phyloP scores from a whole-genome alignment of 2,888 invertebrate genomes.

The Slavum lentiscoides region DNA sequence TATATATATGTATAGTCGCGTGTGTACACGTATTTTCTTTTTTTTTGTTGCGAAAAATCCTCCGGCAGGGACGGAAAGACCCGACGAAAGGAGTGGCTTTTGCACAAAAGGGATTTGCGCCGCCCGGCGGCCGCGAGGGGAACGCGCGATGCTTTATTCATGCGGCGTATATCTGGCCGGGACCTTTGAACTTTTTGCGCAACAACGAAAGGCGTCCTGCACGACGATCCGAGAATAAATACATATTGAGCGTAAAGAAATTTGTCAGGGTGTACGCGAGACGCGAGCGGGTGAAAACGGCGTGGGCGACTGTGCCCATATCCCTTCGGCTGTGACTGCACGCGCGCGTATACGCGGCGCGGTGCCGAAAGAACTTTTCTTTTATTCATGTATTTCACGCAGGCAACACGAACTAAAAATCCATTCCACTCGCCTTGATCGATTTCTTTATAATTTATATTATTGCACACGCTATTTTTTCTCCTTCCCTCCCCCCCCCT shows the following conservation, averaged over 20 bases:
- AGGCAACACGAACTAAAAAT: background rate
- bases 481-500: no score
- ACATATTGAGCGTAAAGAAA: slow-evolving; percentile 53
- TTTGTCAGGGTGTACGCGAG: slow-evolving; percentile 22
- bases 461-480: no score
- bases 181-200: slow-evolving; percentile 52
- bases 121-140: slow-evolving; percentile 8
- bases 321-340: slow-evolving; percentile 1
- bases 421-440: background rate
- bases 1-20: no score
- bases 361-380: slow-evolving; percentile 33
- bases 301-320: background rate
- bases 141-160: slow-evolving; percentile 47
- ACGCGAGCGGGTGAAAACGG: background rate
- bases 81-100: slow-evolving; percentile 33
- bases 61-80: background rate
- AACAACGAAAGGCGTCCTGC: background rate
- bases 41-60: no score
- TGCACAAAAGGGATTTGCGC: slow-evolving; percentile 37
- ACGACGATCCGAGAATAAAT: slow-evolving; percentile 50
- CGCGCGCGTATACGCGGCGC: no score
- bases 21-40: no score
- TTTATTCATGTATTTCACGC: slow-evolving; percentile 41
- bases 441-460: background rate
- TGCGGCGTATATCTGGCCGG: slow-evolving; percentile 48